phyloP scores from a whole-genome alignment of 2,888 invertebrate genomes.

The Eupithecia abbreviata region DNA sequence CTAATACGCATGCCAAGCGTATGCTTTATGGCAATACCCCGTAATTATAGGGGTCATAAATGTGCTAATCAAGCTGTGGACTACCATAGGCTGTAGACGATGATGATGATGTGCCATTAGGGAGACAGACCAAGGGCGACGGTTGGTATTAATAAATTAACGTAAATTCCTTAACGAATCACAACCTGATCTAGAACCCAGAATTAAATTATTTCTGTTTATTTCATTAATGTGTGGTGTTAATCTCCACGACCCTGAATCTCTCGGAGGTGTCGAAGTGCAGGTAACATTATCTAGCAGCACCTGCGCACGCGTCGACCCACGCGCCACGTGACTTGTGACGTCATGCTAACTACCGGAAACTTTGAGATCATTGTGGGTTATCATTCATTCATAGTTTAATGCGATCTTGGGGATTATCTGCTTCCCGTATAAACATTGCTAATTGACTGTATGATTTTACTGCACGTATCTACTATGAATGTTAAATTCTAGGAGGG shows the following conservation, averaged over 20 bases:
- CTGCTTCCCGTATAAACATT: background rate
- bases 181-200: background rate
- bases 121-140: background rate
- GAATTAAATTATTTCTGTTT: background rate
- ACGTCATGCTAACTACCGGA: conserved; percentile 13
- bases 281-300: conserved; percentile 11
- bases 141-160: background rate
- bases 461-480: background rate
- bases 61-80: background rate
- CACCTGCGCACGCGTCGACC: conserved; percentile 19
- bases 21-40: no score
- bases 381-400: conserved; percentile 9
- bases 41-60: no score
- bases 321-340: conserved; percentile 26
- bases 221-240: background rate
- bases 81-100: background rate
- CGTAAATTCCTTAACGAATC: background rate
- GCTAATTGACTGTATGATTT: background rate
- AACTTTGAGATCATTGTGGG: conserved; percentile 5
- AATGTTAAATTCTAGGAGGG: background rate
- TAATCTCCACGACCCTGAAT: conserved; percentile 6
- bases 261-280: conserved; percentile 2
- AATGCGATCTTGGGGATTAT: background rate
- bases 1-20: no score
- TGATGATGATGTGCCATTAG: background rate